Evolutionary conservation across 1,140 invertebrate species (phyloP).

Genomic region (Drosophila virilis): DNA sequence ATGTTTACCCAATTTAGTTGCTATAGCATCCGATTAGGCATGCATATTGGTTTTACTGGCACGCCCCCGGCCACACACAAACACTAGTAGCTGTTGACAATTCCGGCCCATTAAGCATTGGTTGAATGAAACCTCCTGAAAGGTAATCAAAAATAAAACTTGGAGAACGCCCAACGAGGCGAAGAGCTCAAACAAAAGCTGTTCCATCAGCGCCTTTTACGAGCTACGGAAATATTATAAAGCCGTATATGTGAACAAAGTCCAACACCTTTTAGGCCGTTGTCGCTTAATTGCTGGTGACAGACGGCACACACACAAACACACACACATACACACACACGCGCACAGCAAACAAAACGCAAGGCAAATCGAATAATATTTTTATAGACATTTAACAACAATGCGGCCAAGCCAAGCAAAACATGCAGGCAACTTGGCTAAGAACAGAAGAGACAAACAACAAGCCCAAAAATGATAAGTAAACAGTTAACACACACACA

Average conservation of each 20-base stretch:
- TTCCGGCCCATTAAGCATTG: background rate
- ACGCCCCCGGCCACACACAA: slow-evolving; percentile 1
- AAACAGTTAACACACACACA: slow-evolving; percentile 57
- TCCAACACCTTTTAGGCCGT: slow-evolving; percentile 44
- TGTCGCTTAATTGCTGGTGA: slow-evolving; percentile 78
- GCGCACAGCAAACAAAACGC: slow-evolving; percentile 36
- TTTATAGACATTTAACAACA: slow-evolving; percentile 71
- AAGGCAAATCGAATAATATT: slow-evolving; percentile 77
- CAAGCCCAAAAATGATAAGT: slow-evolving; percentile 69
- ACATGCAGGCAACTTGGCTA: slow-evolving; percentile 36
- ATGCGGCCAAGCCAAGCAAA: slow-evolving; percentile 59
- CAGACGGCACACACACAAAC: slow-evolving; percentile 48
- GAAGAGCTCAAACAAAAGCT: slow-evolving; percentile 36
- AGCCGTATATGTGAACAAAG: slow-evolving; percentile 20
- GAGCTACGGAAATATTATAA: slow-evolving; percentile 45
- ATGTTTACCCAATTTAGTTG: slow-evolving; percentile 12
- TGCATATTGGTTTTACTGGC: slow-evolving; percentile 9
- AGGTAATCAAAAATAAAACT: slow-evolving; percentile 44
- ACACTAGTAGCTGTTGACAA: slow-evolving; percentile 2
- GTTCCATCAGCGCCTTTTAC: slow-evolving; percentile 26
- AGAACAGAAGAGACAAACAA: slow-evolving; percentile 55
- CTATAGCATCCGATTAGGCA: slow-evolving; percentile 14
- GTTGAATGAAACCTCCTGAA: slow-evolving; percentile 52
- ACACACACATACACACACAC: slow-evolving; percentile 21
- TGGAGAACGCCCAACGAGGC: slow-evolving; percentile 3